Base-by-base conservation (phyloP, 2,113 vertebrate species). In the Cyprinodon tularosa region DNA sequence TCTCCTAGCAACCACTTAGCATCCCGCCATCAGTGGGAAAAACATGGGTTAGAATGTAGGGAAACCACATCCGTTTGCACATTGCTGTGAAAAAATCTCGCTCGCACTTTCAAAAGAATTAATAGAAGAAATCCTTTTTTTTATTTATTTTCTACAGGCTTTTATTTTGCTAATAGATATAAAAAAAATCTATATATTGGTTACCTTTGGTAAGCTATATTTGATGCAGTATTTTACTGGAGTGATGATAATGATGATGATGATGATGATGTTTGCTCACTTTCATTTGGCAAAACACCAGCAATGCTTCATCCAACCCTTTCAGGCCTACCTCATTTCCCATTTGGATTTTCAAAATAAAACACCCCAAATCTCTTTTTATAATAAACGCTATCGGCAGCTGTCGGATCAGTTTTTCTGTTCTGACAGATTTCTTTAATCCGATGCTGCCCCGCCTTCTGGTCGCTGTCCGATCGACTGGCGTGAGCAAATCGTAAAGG, bases 141-240 rank as follows among this genome's bases (percentile, higher is more conserved):
- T 94, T 93, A 88, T 94, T 91, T 95, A 94, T 94, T 94, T 95
- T 94, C 83, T 89, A 90, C 86, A 91, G 86, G 86, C 82, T 90
- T 92, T 93, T 94, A 93, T 94, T 94, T 94, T 92, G 90, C 82
- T 93, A 82, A 91, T 80, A 90, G 68, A 78, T 71, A 82, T 29
- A 79, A 87, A 62, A 89, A 87, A 29, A 69, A 87, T 81, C 44
- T 72, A 71, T 68, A 79, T 85, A 88, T 92, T 77, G 75, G 84
- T 76, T 78, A 90, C 90, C 86, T 91, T 50, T 86, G 68, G 87
- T 89, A 84, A 83, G 76, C 75, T 93, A 90, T 90, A 91, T 92
- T 90, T 93, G 87, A 91, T 90, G 90, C 91, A 88, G 86, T 90
- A 84, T 85, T 84, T 79, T 70, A 85, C 81, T 87, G 81, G 80